These are phyloP conservation scores for Haemorhous mexicanus DNA, from an alignment of 2,113 vertebrate species.

Conservation along the genomic window DNA sequence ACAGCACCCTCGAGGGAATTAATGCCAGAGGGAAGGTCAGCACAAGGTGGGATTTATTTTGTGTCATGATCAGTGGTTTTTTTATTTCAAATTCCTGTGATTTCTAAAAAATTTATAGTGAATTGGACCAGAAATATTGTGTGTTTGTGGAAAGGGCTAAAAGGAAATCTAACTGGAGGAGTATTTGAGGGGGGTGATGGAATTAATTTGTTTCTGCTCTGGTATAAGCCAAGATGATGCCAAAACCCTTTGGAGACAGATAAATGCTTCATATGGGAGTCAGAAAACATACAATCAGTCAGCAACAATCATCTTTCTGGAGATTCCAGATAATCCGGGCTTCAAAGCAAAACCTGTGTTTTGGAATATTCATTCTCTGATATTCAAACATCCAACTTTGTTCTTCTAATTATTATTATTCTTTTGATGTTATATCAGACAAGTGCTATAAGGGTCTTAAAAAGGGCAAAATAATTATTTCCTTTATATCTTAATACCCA, in stretches of 20 bases:
- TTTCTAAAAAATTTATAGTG: background rate
- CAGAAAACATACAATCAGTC: background rate
- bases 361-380: constrained; percentile 34
- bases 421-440: constrained; percentile 58
- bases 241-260: constrained; percentile 34
- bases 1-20: background rate
- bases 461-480: constrained; percentile 62
- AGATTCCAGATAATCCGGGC: constrained; percentile 39
- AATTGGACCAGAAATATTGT: background rate
- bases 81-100: background rate
- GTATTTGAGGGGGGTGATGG: background rate
- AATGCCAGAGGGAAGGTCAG: background rate
- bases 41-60: background rate
- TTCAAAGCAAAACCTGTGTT: constrained; percentile 55
- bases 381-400: constrained; percentile 49
- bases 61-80: background rate
- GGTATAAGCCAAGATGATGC: background rate
- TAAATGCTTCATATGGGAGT: background rate
- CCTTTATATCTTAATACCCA: constrained; percentile 30
- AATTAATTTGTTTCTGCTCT: constrained; percentile 35
- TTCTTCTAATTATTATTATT: constrained; percentile 59
- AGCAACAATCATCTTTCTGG: constrained; percentile 42
- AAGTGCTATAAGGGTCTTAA: constrained; percentile 41
- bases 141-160: background rate
- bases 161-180: background rate